Evolutionary conservation across 2,113 vertebrate genomes (phyloP).

Genomic region (Ahaetulla prasina): DNA sequence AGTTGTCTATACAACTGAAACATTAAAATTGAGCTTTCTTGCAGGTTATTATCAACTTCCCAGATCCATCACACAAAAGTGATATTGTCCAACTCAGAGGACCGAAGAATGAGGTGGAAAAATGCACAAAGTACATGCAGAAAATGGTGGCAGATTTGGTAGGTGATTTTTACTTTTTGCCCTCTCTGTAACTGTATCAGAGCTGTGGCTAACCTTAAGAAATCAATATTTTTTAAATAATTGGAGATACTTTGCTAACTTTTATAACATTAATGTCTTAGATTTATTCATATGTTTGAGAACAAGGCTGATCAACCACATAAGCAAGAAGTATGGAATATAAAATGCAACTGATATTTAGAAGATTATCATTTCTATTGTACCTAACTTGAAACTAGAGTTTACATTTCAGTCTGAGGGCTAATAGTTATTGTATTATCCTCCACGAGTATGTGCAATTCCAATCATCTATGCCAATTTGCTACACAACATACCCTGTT

Average conservation of each 20-base stretch:
- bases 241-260: background rate
- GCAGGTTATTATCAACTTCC: constrained; percentile 98
- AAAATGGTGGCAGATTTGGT: constrained; percentile 98
- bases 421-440: background rate
- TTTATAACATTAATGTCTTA: background rate
- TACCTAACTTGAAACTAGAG: background rate
- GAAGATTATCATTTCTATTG: background rate
- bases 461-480: background rate
- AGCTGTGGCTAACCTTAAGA: background rate
- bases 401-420: background rate
- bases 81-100: constrained; percentile 97
- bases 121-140: constrained; percentile 95
- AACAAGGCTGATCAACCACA: background rate
- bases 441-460: background rate
- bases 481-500: background rate
- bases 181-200: background rate
- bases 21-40: constrained; percentile 13
- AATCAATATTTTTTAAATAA: background rate
- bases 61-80: constrained; percentile 92
- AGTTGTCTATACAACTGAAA: background rate
- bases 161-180: constrained; percentile 15
- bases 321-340: background rate
- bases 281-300: background rate
- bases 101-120: constrained; percentile 94
- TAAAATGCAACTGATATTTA: background rate